Conservation (phyloP, 2,888 invertebrate species). For the Lepidonotus clava region DNA sequence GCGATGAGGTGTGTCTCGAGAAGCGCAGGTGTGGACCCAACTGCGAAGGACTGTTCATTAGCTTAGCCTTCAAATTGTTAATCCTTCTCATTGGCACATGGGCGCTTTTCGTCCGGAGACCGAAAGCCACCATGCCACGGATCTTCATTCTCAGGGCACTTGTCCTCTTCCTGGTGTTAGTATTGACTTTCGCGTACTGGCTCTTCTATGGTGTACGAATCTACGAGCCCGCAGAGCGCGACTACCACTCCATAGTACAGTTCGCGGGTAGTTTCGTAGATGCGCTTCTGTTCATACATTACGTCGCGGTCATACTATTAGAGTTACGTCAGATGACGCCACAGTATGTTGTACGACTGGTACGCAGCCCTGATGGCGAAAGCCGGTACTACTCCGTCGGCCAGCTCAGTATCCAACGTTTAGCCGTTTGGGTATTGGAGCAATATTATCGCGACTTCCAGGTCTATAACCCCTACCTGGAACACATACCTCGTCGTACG, state of each 20-base stretch:
- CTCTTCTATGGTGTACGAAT: conserved; percentile 96
- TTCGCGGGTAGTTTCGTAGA: conserved; percentile 96
- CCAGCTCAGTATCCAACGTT: conserved; percentile 92
- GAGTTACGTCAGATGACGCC: conserved; percentile 96
- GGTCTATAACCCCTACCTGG: conserved; percentile 94
- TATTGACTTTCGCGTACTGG: conserved; percentile 98
- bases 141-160: conserved; percentile 94
- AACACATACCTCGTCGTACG: conserved; percentile 71
- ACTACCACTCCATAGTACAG: conserved; percentile 91
- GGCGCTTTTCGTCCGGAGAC: conserved; percentile 93
- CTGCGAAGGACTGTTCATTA: conserved; percentile 92
- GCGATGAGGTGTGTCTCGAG: conserved; percentile 56
- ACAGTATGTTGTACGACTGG: conserved; percentile 86
- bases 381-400: conserved; percentile 88
- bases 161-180: conserved; percentile 91
- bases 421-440: conserved; percentile 96
- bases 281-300: conserved; percentile 96
- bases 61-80: conserved; percentile 93
- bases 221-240: conserved; percentile 72
- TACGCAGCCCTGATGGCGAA: conserved; percentile 97
- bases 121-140: conserved; percentile 93
- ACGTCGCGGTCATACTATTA: conserved; percentile 94
- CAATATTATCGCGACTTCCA: conserved; percentile 97
- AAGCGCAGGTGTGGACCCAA: conserved; percentile 68
- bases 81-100: conserved; percentile 93